Conservation (phyloP, 2,797 vertebrate genomes). For the Rhinoraja longicauda region DNA sequence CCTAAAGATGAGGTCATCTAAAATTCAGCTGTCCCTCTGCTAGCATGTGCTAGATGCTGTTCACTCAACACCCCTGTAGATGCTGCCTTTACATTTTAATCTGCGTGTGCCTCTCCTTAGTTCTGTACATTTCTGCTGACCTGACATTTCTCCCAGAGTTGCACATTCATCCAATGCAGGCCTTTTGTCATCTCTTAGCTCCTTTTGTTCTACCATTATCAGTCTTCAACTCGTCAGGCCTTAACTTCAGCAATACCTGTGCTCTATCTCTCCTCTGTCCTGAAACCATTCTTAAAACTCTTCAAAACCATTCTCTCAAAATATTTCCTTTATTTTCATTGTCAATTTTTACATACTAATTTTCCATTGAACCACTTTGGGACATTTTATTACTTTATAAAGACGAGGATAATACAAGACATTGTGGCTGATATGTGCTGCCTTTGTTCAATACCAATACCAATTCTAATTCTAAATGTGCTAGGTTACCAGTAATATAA, state of each 20-base stretch:
- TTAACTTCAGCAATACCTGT: neutral
- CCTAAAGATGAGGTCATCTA: neutral
- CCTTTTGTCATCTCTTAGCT: neutral
- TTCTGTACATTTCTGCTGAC: neutral
- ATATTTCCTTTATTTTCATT: neutral
- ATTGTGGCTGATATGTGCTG: neutral
- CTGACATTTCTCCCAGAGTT: neutral
- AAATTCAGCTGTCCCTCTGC: neutral
- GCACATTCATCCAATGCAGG: neutral
- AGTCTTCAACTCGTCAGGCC: neutral
- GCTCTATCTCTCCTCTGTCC: no score
- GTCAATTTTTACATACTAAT: neutral
- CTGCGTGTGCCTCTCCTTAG: neutral
- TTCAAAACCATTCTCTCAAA: neutral
- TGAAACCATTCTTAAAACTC: no score
- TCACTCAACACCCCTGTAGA: neutral
- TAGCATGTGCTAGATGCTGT: neutral
- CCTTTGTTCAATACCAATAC: neutral
- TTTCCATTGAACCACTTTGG: neutral
- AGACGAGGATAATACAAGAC: neutral
- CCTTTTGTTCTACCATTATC: no score
- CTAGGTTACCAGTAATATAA: neutral
- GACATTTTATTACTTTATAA: neutral
- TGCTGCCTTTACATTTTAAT: neutral
- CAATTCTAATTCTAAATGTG: neutral